Evolutionary conservation across 2,113 vertebrate species (phyloP).

Genomic region (Entosphenus tridentatus): DNA sequence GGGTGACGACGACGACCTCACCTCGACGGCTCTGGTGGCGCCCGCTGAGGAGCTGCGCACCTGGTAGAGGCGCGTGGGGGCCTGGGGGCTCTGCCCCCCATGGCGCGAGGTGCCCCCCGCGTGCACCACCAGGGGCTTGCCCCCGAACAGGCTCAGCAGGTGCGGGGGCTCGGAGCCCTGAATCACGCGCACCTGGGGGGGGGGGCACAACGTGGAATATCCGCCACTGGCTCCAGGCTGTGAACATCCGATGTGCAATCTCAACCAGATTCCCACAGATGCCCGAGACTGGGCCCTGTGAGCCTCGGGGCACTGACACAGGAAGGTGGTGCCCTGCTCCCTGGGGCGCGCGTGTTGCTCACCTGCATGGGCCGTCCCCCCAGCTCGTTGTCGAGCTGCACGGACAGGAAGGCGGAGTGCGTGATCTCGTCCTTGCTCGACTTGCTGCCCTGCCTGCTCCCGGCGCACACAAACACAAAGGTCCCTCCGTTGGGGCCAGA

Average conservation of each 20-base stretch:
- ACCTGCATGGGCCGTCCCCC: conserved; percentile 55
- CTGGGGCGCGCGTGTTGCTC: too few species aligned
- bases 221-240: too few species aligned
- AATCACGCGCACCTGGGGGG: conserved; percentile 27
- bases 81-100: conserved; percentile 15
- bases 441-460: conserved; percentile 44
- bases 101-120: conserved; percentile 25
- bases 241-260: too few species aligned
- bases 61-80: conserved; percentile 24
- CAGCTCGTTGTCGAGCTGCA: conserved; percentile 45
- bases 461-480: too few species aligned
- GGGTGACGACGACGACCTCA: conserved; percentile 12
- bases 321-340: too few species aligned
- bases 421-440: conserved; percentile 48
- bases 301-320: too few species aligned
- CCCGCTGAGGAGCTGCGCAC: conserved; percentile 22
- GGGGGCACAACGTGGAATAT: too few species aligned
- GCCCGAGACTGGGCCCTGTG: too few species aligned
- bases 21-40: conserved; percentile 29
- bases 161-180: conserved; percentile 32
- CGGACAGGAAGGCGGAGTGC: conserved; percentile 57
- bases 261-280: too few species aligned
- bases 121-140: conserved; percentile 23
- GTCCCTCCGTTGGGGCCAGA: too few species aligned
- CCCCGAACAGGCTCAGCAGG: conserved; percentile 28